phyloP scores from a whole-genome alignment of 2,113 vertebrate species.

The Chauna torquata region DNA sequence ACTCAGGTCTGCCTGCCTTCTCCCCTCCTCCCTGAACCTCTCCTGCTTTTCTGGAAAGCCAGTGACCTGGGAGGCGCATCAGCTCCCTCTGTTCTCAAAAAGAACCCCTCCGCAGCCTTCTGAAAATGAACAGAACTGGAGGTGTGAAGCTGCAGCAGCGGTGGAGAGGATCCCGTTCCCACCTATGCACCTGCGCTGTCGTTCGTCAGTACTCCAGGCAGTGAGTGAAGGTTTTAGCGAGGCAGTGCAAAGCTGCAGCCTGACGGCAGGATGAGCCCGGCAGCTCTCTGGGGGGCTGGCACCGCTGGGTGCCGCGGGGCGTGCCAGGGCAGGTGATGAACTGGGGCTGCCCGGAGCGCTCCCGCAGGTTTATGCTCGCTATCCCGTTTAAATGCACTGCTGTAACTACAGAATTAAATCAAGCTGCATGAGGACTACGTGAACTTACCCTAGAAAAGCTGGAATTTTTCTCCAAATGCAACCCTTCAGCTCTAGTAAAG shows the following conservation, averaged over 20 bases:
- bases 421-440: not conserved
- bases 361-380: not conserved
- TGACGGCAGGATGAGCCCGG: not conserved
- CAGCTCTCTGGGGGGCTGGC: not conserved
- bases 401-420: not conserved
- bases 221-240: not conserved
- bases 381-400: not conserved
- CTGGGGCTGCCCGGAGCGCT: not conserved
- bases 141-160: not conserved
- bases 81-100: not conserved
- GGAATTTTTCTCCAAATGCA: not conserved
- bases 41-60: not conserved
- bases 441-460: not conserved
- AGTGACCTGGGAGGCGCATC: rapidly evolving
- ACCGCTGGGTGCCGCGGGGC: not conserved
- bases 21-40: not conserved
- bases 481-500: not conserved
- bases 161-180: not conserved
- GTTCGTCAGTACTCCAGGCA: not conserved
- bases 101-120: not conserved
- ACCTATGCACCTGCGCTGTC: rapidly evolving
- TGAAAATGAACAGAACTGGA: not conserved
- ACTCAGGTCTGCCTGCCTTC: not conserved
- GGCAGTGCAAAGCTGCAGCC: not conserved
- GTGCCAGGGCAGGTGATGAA: not conserved